Conservation (phyloP, 2,113 vertebrate species). For the Cavia aperea region DNA sequence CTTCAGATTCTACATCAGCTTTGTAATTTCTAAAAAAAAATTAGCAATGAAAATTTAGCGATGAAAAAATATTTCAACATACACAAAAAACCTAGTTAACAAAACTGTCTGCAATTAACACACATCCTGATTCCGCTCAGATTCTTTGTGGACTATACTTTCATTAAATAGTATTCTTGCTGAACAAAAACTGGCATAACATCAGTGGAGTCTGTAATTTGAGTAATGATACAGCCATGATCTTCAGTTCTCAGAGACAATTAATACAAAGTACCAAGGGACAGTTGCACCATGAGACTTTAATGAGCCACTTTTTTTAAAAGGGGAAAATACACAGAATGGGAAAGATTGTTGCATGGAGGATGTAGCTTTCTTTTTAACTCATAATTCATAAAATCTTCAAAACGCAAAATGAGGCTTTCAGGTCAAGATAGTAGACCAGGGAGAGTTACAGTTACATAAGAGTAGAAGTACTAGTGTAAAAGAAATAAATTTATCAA, state of each 20-base stretch:
- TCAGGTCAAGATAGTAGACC: background rate
- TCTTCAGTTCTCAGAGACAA: background rate
- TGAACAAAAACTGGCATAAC: background rate
- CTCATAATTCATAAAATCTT: background rate
- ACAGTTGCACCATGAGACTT: background rate
- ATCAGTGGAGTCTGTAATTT: background rate
- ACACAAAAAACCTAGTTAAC: background rate
- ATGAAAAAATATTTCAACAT: background rate
- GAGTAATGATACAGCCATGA: background rate
- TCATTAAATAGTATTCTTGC: background rate
- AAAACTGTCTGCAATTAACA: background rate
- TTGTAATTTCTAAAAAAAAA: background rate
- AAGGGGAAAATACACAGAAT: background rate
- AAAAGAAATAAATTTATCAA: background rate
- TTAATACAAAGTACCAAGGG: background rate
- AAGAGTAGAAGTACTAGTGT: background rate
- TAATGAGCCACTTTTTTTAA: background rate
- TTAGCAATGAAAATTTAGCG: background rate
- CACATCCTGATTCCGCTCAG: background rate
- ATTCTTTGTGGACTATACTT: background rate
- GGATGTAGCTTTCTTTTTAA: background rate
- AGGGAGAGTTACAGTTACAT: background rate
- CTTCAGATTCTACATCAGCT: background rate
- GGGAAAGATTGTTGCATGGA: background rate
- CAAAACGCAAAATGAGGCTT: background rate